A percentile compares a stretch with the other conserved stretches of the same genome.
Conservation (phyloP, 2,113 vertebrate genomes). For the Cyanocitta stelleri region DNA sequence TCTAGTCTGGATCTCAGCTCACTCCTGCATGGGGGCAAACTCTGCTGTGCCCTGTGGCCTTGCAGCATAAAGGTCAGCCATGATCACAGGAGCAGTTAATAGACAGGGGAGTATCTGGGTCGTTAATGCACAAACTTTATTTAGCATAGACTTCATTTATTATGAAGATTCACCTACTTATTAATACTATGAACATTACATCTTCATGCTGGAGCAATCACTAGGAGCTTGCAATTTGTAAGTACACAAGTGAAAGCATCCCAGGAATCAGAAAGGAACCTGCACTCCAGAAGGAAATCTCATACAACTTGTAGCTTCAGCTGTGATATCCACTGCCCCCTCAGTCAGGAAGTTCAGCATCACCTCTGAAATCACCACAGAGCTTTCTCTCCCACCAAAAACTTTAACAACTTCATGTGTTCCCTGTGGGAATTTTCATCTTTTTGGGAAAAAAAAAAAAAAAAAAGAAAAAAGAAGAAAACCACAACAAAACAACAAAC, state of each 20-base stretch:
- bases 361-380: background rate
- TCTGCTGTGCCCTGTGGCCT: background rate
- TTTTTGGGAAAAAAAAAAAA: background rate
- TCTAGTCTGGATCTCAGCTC: background rate
- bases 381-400: background rate
- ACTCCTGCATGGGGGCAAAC: background rate
- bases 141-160: background rate
- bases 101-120: background rate
- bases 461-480: background rate
- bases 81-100: background rate
- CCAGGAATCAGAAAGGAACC: background rate
- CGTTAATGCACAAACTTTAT: background rate
- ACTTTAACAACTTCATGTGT: background rate
- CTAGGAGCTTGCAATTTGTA: background rate
- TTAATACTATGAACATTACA: background rate
- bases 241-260: background rate
- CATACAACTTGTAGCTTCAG: background rate
- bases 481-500: background rate
- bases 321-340: background rate
- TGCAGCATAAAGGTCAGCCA: background rate
- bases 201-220: background rate
- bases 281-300: background rate
- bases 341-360: background rate
- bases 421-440: background rate
- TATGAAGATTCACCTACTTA: background rate